Base-by-base conservation (phyloP, 2,113 vertebrate genomes). In the Lonchura striata region DNA sequence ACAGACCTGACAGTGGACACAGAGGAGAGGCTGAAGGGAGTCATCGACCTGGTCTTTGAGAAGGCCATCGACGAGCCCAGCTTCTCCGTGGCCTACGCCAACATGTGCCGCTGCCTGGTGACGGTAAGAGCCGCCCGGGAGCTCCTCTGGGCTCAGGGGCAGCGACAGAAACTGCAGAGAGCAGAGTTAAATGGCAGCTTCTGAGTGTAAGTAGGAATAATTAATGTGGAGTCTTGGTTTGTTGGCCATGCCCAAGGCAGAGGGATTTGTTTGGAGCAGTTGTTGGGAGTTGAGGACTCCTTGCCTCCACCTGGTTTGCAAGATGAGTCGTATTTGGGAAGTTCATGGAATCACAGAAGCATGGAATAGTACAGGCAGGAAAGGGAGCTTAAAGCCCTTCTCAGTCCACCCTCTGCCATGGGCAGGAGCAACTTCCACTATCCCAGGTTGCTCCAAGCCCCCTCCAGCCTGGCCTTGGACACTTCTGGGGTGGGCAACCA, bases 41-140 rank as follows among this genome's bases (percentile, higher is more conserved):
- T 99, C 97, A 99, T 99, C 2, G 99, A 99, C 98, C 98, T 99
- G 95, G 99, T 99, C 78, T 99, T 99, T 6, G 99, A 99, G 98
- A 99, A 99, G 97, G 99, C 99, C 84, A 98, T 99, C 6, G 99
- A 99, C 15, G 99, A 99, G 90, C 99, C 99, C 86, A 98, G 99
- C 97, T 99, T 99, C 97, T 99, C 99, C 0, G 99, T 99, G 96
- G 99, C 99, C 0, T 99, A 99, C 10, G 99, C 99, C 95, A 99
- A 99, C 98, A 99, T 99, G 99, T 99, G 99, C 97, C 98, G 99
- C 57, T 99, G 99, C 96, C 98, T 99, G 8, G 99, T 99, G 64
- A 99, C 98, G 96, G 99, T 99, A 97, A 97, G 98, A 97, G 56
- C 63, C 4, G 54, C 14, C 50, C 6, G 86, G 92, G 75, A 25